Evolutionary conservation across 2,888 invertebrate species (phyloP).

Genomic region (Andrena bucephala): DNA sequence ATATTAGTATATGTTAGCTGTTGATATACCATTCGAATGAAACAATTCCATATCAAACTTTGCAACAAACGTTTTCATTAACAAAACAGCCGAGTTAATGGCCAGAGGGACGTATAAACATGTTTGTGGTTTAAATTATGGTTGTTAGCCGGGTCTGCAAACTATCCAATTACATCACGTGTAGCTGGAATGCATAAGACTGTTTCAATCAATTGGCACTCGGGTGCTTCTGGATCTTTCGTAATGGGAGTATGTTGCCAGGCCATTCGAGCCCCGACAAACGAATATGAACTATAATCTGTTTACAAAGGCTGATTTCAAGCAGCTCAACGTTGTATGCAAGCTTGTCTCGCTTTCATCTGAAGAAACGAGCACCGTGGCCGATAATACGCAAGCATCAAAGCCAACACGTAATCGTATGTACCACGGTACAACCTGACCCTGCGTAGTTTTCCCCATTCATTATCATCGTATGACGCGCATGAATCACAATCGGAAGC

Average conservation of each 20-base stretch:
- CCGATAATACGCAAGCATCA: not conserved
- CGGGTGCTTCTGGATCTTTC: conserved; percentile 71
- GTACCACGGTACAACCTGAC: not conserved
- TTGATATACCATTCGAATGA: not conserved
- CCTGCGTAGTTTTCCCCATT: conserved; percentile 15
- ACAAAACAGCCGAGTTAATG: not conserved
- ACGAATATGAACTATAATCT: conserved; percentile 63
- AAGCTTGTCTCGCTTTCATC: conserved; percentile 36
- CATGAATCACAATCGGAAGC: not conserved
- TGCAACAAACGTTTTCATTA: not conserved
- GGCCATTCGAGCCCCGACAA: conserved; percentile 45
- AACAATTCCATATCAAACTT: not conserved
- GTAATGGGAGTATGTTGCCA: conserved; percentile 64
- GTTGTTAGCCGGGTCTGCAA: conserved; percentile 52
- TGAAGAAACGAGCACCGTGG: conserved; percentile 20
- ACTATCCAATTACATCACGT: conserved; percentile 66
- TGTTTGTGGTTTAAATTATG: conserved; percentile 31
- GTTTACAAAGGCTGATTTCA: conserved; percentile 63
- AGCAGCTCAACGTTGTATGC: conserved; percentile 29
- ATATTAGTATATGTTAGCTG: no score
- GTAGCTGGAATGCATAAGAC: conserved; percentile 64
- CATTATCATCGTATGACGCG: conserved; percentile 1
- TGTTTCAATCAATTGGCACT: conserved; percentile 71
- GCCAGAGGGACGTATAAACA: conserved; percentile 7
- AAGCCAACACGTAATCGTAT: not conserved